Evolutionary conservation across 64 coral and sea anemone species (phyloP).

Genomic region (Actinia tenebrosa): DNA sequence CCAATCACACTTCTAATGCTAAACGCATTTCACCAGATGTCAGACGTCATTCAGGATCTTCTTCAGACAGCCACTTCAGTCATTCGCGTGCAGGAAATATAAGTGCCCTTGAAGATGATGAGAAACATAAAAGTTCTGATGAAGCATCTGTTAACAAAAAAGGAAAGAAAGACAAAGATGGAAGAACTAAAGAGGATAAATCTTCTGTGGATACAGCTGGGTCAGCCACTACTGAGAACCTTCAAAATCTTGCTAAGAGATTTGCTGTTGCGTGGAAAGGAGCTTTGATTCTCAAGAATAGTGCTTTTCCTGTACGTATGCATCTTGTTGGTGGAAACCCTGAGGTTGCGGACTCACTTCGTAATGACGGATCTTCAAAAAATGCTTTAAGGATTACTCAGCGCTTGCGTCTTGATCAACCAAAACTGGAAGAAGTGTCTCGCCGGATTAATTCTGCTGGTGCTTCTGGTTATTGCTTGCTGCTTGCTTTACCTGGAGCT

Average conservation of each 20-base stretch:
- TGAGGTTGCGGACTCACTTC: conserved; percentile 91
- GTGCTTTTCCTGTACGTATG: conserved; percentile 97
- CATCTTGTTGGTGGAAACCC: conserved; percentile 99
- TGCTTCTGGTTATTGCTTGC: conserved; percentile 86
- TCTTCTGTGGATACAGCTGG: conserved; percentile 45
- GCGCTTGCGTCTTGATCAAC: conserved; percentile 95
- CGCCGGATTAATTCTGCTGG: conserved; percentile 90
- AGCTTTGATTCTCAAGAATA: conserved; percentile 93
- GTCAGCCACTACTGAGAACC: conserved; percentile 69
- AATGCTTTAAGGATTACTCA: conserved; percentile 86
- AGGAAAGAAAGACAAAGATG: conserved; percentile 53
- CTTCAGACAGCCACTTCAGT: conserved; percentile 72
- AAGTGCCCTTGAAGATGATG: conserved; percentile 33
- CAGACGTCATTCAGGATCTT: conserved; percentile 68
- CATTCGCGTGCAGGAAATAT: conserved; percentile 36
- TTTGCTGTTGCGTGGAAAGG: conserved; percentile 99
- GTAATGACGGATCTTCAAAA: conserved; percentile 73
- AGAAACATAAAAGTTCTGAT: conserved; percentile 55
- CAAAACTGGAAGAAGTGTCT: conserved; percentile 96
- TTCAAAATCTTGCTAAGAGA: conserved; percentile 95
- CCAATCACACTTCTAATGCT: conserved; percentile 74
- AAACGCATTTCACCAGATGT: conserved; percentile 74
- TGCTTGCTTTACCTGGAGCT: conserved; percentile 82
- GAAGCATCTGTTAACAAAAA: conserved; percentile 58
- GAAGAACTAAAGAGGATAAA: conserved; percentile 53